Conservation (phyloP, 2,113 vertebrate species). For the Dermatemys mawii region DNA sequence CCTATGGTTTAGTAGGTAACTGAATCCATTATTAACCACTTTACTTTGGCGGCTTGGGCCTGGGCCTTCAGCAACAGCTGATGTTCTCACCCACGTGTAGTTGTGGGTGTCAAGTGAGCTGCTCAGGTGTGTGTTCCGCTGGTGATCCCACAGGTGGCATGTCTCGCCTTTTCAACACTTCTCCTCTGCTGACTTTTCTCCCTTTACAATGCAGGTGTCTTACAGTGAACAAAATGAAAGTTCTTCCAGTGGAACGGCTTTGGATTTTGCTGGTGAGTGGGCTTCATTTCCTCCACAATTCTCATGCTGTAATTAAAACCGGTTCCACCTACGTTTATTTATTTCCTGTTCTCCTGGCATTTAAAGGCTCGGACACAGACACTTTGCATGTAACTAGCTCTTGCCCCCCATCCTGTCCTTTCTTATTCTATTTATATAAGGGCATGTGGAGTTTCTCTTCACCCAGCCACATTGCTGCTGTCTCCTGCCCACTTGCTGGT, state of each 20-base stretch:
- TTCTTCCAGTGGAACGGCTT: not conserved
- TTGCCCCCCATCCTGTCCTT: not conserved
- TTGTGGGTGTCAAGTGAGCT: not conserved
- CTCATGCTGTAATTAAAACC: not conserved
- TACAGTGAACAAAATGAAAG: not conserved
- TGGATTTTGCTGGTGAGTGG: not conserved
- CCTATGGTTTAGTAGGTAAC: not conserved
- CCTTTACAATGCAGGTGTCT: not conserved
- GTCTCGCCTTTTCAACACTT: not conserved
- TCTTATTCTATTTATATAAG: not conserved
- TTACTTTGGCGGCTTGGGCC: not conserved
- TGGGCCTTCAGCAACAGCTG: not conserved
- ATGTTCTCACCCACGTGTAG: not conserved
- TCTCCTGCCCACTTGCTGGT: not conserved
- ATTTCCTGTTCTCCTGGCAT: not conserved
- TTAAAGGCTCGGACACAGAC: not conserved
- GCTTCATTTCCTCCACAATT: not conserved
- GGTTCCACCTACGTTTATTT: not conserved
- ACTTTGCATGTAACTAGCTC: not conserved
- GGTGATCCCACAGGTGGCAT: not conserved
- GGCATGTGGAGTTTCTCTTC: not conserved
- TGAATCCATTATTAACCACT: not conserved
- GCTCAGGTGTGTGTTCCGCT: not conserved
- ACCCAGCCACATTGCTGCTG: not conserved
- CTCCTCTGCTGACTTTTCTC: not conserved